Evolutionary conservation across 2,888 invertebrate genomes (phyloP), one percentile per base, ranked within the genome.

Genomic region (Phalangium opilio): DNA sequence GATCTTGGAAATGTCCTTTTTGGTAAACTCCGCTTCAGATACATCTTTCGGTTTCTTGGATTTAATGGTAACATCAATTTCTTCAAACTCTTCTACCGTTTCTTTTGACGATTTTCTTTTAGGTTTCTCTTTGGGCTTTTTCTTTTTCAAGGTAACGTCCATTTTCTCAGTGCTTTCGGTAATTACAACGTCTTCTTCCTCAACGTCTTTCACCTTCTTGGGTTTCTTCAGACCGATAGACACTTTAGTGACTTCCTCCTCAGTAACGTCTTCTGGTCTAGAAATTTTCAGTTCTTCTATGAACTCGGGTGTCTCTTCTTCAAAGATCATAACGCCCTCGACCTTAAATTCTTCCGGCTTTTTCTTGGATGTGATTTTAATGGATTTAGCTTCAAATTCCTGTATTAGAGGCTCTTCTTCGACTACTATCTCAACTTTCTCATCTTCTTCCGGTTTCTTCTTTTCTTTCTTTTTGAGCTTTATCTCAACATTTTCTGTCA

Each of bases 31-130:
- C 4, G 27, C 27, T 8, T 27, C 27, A 27, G 27, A 4, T 4
- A 27, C 38, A 14, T 43, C 43, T 44, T 38, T 38, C 7, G 45
- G 53, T 44, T 57, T 61, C 72, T 49, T 71, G 3, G 14, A 12
- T 33, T 43, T 43, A 14, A 43, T 43, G 10, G 17, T 70, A 2
- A 38, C 14, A 17, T 38, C 18, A 38, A 62, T 64, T 42, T 66
- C 64, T 45, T 65, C 64, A 20, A 49, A 54, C 50, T 60, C 57
- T 38, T 35, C 17, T 17, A 21, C 12, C 14, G 41, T 38, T 14
- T 38, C 35, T 44, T 36, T 32, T 46, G 39, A 10, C 17, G 41
- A 10, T 33, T 43, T 27, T 48, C 54, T 45, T 43, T 46, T 34
- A 34, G 49, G 42, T 18, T 33, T 34, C 11, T 44, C 44, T 44